Conservation (phyloP, 2,113 vertebrate genomes). For the Cathartes aura region DNA sequence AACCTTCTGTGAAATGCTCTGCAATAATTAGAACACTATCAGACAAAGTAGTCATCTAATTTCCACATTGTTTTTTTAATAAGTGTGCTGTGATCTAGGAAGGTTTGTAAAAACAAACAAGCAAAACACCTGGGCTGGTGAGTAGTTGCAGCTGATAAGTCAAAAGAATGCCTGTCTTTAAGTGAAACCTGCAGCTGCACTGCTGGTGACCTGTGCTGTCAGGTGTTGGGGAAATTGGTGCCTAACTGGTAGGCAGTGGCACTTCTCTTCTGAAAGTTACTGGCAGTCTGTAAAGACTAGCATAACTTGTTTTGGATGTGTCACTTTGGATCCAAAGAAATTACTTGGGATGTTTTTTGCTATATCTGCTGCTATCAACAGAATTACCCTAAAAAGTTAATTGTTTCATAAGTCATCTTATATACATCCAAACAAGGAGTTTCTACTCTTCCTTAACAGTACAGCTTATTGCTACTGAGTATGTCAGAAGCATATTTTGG, state of each 20-base stretch:
- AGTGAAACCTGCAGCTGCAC: background rate
- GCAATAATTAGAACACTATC: background rate
- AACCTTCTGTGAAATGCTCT: background rate
- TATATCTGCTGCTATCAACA: background rate
- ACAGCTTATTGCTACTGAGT: background rate
- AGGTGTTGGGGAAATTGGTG: fast-evolving
- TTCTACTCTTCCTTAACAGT: background rate
- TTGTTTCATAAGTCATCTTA: background rate
- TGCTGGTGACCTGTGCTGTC: background rate
- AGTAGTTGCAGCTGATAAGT: background rate
- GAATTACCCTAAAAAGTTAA: background rate
- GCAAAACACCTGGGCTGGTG: background rate
- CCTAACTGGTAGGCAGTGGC: background rate
- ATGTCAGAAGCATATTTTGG: background rate
- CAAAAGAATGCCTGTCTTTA: background rate
- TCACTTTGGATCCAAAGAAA: background rate
- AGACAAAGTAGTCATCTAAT: background rate
- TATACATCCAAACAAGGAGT: background rate
- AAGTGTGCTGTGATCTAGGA: background rate
- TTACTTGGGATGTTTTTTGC: background rate
- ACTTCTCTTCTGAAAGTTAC: background rate
- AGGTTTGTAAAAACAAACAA: background rate
- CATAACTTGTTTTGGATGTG: background rate
- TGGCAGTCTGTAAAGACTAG: background rate
- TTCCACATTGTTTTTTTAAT: background rate